Base-by-base conservation (phyloP, 2,888 invertebrate species). In the Hirtodrosophila histrioides region DNA sequence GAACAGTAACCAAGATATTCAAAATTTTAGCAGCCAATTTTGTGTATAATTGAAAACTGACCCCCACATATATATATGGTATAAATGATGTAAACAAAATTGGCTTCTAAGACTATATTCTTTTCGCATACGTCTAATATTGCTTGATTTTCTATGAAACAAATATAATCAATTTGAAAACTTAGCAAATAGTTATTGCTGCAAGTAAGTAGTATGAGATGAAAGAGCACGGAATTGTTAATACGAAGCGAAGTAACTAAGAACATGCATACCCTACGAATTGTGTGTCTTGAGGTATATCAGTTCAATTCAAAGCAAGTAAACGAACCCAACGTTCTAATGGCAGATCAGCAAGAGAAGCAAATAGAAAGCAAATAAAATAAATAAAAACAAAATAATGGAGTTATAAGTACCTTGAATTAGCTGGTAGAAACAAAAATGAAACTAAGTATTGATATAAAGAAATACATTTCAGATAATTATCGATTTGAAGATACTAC, bases 331-430 rank as follows among this genome's bases (percentile, higher is more conserved):
- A 82, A 76, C 71, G 78, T 75, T 71, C 45, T 41, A 58, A 29
- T 27, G 33, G 12, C 31, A 44, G 43, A 55, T 41, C 63, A 50
- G 31, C 24, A 7, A 23, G 36, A 23, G n/a, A 44, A 23, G 29
- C n/a, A 62, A 69, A 31, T 33, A n/a, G 12, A 56, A 48, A 56
- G 33, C 33, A 27, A 53, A 35, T 43, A 39, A 41, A 33, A 44
- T 36, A 54, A 56, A 49, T 58, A 66, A 64, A 57, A 53, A 61
- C 49, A 70, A 75, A 79, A 73, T 89, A 89, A 90, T 90, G 91
- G 91, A 91, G 91, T 91, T 91, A 90, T 88, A 89, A 90, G 91
- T 91, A 91, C 91, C 91, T 91, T 91, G 89, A 87, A 88, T 84
- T 91, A 91, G 91, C 82, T 85, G 83, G 80, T 90, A 90, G 87